Conservation (phyloP, 2,888 invertebrate species). For the Nephrocerus scutellatus region DNA sequence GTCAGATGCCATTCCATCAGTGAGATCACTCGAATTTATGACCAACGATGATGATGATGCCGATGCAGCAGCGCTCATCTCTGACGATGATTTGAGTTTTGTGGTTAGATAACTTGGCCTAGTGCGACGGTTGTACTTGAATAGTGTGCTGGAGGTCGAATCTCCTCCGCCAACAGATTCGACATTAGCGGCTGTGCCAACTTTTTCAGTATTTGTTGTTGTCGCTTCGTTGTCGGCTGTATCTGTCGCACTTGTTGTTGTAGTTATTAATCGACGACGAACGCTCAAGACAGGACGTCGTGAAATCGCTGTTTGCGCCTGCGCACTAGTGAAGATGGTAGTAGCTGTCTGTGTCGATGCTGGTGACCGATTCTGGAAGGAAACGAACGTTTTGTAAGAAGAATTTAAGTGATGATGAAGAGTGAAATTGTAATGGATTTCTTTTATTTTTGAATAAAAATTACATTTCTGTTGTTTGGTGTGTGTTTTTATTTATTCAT, state of each 20-base stretch:
- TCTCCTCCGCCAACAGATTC: too few species aligned
- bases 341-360: slow-evolving; percentile 27
- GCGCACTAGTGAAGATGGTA: slow-evolving; percentile 20
- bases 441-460: slow-evolving; percentile 4
- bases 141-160: slow-evolving; percentile 37
- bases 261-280: slow-evolving; percentile 36
- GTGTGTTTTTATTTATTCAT: too few species aligned
- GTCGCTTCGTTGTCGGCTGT: slow-evolving; percentile 12
- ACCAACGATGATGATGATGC: slow-evolving; percentile 11
- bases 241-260: slow-evolving; percentile 1
- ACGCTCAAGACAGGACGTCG: slow-evolving; percentile 42
- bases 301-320: slow-evolving; percentile 28
- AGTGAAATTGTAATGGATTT: slow-evolving; percentile 3
- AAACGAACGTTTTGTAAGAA: slow-evolving; percentile 8
- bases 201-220: slow-evolving; percentile 18
- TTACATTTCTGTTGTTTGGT: too few species aligned
- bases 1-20: too few species aligned
- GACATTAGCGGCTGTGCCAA: too few species aligned
- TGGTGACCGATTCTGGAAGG: slow-evolving; percentile 20
- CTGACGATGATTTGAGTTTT: slow-evolving; percentile 17
- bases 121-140: slow-evolving; percentile 34
- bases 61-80: slow-evolving; percentile 6
- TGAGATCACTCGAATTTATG: too few species aligned
- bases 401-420: too few species aligned
- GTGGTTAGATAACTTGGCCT: slow-evolving; percentile 15